Conservation (phyloP, 2,888 invertebrate species). For the Drosophila flavopinicola region DNA sequence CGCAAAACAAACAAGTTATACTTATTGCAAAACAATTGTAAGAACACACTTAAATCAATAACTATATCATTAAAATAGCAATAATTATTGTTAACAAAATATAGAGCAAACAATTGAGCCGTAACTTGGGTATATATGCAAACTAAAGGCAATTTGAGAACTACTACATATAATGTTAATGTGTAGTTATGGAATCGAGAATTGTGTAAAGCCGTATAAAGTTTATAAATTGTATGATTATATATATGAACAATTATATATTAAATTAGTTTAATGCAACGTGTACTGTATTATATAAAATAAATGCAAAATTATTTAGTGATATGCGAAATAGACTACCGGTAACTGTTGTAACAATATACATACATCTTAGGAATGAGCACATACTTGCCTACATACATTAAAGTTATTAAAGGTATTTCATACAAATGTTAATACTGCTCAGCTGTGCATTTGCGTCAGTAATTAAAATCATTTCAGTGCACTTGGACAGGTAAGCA, state of each 20-base stretch:
- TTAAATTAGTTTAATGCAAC: conserved; percentile 78
- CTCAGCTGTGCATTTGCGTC: background rate
- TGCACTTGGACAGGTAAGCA: background rate
- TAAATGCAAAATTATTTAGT: conserved; percentile 79
- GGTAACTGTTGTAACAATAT: conserved; percentile 6
- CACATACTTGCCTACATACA: background rate
- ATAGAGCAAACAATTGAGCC: conserved; percentile 37
- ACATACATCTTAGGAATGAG: background rate
- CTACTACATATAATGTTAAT: conserved; percentile 29
- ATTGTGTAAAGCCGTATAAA: conserved; percentile 48
- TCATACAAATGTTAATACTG: background rate
- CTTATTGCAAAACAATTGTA: conserved; percentile 38
- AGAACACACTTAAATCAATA: conserved; percentile 63
- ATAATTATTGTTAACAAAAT: conserved; percentile 74
- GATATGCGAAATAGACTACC: conserved; percentile 49
- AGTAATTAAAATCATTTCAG: background rate
- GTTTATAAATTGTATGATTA: conserved; percentile 62
- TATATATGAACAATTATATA: conserved; percentile 66
- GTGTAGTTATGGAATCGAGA: conserved; percentile 29
- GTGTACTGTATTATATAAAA: conserved; percentile 77
- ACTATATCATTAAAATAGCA: conserved; percentile 65
- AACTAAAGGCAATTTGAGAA: conserved; percentile 31
- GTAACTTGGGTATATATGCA: conserved; percentile 29
- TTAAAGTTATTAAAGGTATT: background rate
- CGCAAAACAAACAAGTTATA: conserved; percentile 53